phyloP scores from a whole-genome alignment of 2,113 vertebrate genomes.

The Erythrocercus mccallii region DNA sequence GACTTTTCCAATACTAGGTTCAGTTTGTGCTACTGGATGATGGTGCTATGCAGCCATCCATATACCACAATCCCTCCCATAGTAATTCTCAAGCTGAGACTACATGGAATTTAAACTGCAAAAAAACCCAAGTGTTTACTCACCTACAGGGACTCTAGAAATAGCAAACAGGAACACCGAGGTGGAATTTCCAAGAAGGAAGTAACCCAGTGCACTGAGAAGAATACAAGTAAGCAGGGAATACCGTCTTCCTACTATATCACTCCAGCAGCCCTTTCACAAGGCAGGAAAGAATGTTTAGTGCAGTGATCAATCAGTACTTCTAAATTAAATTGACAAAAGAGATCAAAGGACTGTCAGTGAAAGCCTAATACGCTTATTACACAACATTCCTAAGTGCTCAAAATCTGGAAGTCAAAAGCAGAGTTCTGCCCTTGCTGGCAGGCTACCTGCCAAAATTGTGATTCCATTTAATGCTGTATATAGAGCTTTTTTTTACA shows the following conservation, averaged over 20 bases:
- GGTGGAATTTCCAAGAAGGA: constrained; percentile 84
- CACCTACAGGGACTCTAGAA: constrained; percentile 90
- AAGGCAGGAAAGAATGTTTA: not conserved
- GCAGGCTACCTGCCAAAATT: not conserved
- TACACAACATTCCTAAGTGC: not conserved
- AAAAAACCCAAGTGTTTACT: constrained; percentile 52
- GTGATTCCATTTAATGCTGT: not conserved
- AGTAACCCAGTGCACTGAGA: constrained; percentile 87
- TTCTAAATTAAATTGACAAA: not conserved
- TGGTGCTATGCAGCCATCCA: not conserved
- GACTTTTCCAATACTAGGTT: not conserved
- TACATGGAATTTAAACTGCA: not conserved
- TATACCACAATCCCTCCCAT: not conserved
- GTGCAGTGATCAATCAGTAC: not conserved
- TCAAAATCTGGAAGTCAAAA: not conserved
- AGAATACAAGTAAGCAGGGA: constrained; percentile 88
- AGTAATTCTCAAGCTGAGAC: not conserved
- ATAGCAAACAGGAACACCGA: constrained; percentile 84
- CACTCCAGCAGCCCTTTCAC: constrained; percentile 94
- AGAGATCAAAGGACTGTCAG: not conserved
- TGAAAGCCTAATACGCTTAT: not conserved
- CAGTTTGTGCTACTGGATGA: not conserved
- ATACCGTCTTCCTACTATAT: constrained; percentile 84
- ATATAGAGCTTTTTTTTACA: not conserved
- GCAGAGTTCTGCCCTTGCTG: not conserved